Evolutionary conservation across 2,113 vertebrate species (phyloP), one percentile per base, ranked within the genome.

Genomic region (Misgurnus mizolepis): DNA sequence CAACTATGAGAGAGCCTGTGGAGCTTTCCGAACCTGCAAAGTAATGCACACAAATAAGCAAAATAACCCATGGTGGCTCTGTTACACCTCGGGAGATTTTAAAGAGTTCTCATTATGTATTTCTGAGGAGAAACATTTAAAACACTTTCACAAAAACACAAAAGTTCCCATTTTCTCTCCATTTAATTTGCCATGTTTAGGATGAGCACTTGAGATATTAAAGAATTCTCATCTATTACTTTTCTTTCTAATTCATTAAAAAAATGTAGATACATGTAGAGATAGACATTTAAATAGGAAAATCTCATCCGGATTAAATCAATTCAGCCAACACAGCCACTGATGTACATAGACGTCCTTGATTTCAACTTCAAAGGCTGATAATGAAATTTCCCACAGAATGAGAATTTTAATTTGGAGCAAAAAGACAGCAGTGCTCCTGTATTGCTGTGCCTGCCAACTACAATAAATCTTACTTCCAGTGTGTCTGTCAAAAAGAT

Each of bases 301-400:
- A 47, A 67, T 61, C 75, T 74, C 85, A 88, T 87, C 80, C 84
- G 56, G 73, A 56, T 12, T 7, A 11, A 69, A 87, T 88, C 80
- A 67, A 80, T 82, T 76, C 15, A 50, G 53, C 78, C 76, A 78
- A 76, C 80, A 79, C 69, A 68, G 74, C 58, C 66, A 18, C 34
- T 8, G 39, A 67, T 7, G 18, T 49, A 56, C 78, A 60, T 73
- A 75, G 5, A 75, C 64, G 71, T 80, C 80, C 78, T 86, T 53
- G 71, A 85, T 78, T 81, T 81, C 40, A 72, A 79, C 88, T 88
- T 89, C 86, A 88, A 88, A 89, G 87, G 60, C 70, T 74, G 82
- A 60, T 80, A 78, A 65, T 40, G 27, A 67, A 88, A 67, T 61
- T 64, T 27, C 50, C 27, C 39, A 12, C 12, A 76, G 64, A 72